These are phyloP conservation scores for Allophyes oxyacanthae DNA, from an alignment of 2,888 invertebrate genomes.

Conservation along the genomic window DNA sequence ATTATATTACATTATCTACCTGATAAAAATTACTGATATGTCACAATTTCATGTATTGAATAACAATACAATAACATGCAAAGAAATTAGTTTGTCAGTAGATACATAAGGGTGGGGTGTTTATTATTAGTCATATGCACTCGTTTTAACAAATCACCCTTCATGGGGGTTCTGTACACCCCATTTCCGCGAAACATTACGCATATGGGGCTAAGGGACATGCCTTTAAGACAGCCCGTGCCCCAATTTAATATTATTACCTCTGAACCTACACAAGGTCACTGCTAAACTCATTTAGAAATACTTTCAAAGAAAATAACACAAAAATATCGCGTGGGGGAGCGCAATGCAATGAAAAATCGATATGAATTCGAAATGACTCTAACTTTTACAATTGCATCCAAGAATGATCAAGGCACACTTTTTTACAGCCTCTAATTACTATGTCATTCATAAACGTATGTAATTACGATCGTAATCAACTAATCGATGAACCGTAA, in stretches of 20 bases:
- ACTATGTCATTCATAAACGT: slow-evolving; percentile 83
- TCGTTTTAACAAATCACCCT: slow-evolving; percentile 59
- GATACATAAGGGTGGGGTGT: slow-evolving; percentile 40
- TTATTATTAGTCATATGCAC: slow-evolving; percentile 57
- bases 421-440: slow-evolving; percentile 63
- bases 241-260: slow-evolving; percentile 65
- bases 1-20: slow-evolving; percentile 16
- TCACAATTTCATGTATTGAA: slow-evolving; percentile 20
- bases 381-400: slow-evolving; percentile 40
- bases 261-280: slow-evolving; percentile 63
- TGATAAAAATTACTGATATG: slow-evolving; percentile 31
- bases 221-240: slow-evolving; percentile 55
- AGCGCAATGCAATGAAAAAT: slow-evolving; percentile 56
- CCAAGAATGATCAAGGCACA: slow-evolving; percentile 47
- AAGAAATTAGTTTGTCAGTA: slow-evolving; percentile 35
- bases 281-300: slow-evolving; percentile 47
- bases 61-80: slow-evolving; percentile 21
- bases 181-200: slow-evolving; percentile 69
- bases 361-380: slow-evolving; percentile 46
- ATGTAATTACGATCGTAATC: slow-evolving; percentile 75
- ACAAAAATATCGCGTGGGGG: slow-evolving; percentile 53
- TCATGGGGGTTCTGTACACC: slow-evolving; percentile 69
- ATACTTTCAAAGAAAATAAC: slow-evolving; percentile 42
- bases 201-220: slow-evolving; percentile 45
- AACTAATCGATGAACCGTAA: slow-evolving; percentile 82